Evolutionary conservation across 2,113 vertebrate genomes (phyloP), one percentile per base, ranked within the genome.

Genomic region (Polyodon spathula): DNA sequence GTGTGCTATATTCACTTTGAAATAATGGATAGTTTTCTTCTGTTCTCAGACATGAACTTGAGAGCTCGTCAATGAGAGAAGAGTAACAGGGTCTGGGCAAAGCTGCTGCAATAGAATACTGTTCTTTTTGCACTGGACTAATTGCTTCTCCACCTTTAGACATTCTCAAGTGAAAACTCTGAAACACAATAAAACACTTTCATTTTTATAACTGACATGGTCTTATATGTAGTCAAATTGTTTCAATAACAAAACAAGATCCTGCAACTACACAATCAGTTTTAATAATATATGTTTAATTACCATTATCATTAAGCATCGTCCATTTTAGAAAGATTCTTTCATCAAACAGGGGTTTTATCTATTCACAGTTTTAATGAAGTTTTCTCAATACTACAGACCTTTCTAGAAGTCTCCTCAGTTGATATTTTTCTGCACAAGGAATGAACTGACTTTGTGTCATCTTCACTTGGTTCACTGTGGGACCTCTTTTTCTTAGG

Each of bases 141-240:
- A 61, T 46, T 73, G 82, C 39, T 77, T 81, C 84, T 74, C 81
- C 63, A 72, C 84, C 67, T 70, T 81, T 82, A 1, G 87, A 78
- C 7, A 93, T 74, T 62, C 81, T 88, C 94, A 94, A 93, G 75
- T 90, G 80, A 71, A 90, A 88, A 54, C 68, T 78, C 82, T 87
- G 69, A 3, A 66, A 56, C 39, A 37, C 0, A 1, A 4, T 8
- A 54, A 50, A 50, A 27, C 27, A 27, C 27, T 27, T 27, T 27
- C 27, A 27, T 3, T 27, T 27, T 27, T 27, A 27, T 27, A 27
- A 27, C 27, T 27, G 27, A 27, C 27, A 2, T 27, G 27, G 27
- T 27, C 27, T 27, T 27, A 27, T 27, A 27, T 2, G 27, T 27
- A 27, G 27, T 27, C 27, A 27, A 27, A 27, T 3, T 27, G 27